Base-by-base conservation (phyloP, 2,888 invertebrate species). In the Leptopilina myrica region DNA sequence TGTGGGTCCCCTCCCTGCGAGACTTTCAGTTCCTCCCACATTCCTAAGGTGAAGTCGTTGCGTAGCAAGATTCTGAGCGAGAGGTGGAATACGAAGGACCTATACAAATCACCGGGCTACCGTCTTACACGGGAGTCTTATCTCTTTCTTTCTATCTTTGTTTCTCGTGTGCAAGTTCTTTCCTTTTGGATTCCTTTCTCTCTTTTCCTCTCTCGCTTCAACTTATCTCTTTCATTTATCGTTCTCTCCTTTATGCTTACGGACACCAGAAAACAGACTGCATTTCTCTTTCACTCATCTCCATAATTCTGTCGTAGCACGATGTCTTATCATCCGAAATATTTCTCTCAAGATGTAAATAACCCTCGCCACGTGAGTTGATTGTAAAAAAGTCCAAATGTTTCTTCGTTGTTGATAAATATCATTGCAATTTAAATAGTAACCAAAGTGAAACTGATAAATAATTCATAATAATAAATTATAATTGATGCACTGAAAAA, bases 61-160 rank as follows among this genome's bases (percentile, higher is more conserved):
- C 84, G 85, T 83, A 85, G 82, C 84, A 85, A 85, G 85, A 76
- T 84, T 81, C 80, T 81, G 86, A 86, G 87, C 85, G 87, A 87
- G 87, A 86, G 86, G 88, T 87, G 87, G 88, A 88, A 88, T 86
- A 88, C 89, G 88, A 88, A 87, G 89, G 87, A 88, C 90, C 89
- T 89, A 91, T 91, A 91, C 91, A 91, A 91, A 91, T 91, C 90
- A 90, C 90, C 90, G 90, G 86, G 90, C 91, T 91, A 90, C 91
- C 89, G 91, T 89, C 90, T 90, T 91, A 91, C 91, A 89, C 91
- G 88, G 81, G 78, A 79, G 79, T 78, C 81, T 80, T 86, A 84
- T 79, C 80, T 82, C 82, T 76, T 84, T 78, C 80, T 80, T 83
- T 79, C 73, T 78, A 75, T 77, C 66, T 76, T 78, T 81, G 79